These are phyloP conservation scores for Holotrichia oblita DNA, from an alignment of 1,140 invertebrate species.

Conservation along the genomic window DNA sequence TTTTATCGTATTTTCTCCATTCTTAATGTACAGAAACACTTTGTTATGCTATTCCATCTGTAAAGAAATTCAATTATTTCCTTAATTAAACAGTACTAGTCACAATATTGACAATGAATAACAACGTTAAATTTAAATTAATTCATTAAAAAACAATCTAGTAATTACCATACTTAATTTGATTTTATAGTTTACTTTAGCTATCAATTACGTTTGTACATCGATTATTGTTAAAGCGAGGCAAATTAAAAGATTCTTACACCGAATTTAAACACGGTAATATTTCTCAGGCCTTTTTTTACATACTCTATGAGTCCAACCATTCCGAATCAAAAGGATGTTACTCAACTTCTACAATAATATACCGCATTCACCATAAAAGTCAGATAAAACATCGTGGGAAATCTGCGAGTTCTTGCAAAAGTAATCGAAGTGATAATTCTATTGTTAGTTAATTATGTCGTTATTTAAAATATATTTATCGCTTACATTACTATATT, in stretches of 20 bases:
- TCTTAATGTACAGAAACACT: too few relatives aligned
- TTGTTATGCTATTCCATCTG: too few relatives aligned
- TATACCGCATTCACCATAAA: too few relatives aligned
- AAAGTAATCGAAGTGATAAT: neutral
- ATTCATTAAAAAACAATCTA: too few relatives aligned
- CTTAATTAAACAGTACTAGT: too few relatives aligned
- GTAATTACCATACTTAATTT: neutral
- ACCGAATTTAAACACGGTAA: neutral
- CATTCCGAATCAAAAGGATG: neutral
- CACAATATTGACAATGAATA: too few relatives aligned
- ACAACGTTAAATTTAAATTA: too few relatives aligned
- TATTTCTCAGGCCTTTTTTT: neutral
- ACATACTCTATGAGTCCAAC: neutral
- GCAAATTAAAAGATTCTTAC: too few relatives aligned
- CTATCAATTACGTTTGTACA: neutral
- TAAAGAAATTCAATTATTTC: too few relatives aligned
- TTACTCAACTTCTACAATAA: too few relatives aligned
- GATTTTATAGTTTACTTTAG: neutral
- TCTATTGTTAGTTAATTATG: neutral
- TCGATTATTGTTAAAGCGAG: neutral
- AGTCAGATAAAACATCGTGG: neutral
- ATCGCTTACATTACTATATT: neutral
- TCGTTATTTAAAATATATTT: neutral
- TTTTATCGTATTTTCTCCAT: too few relatives aligned
- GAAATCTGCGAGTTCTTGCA: neutral